Evolutionary conservation across 2,888 invertebrate genomes (phyloP), one percentile per base, ranked within the genome.

Genomic region (Synergus gifuensis): DNA sequence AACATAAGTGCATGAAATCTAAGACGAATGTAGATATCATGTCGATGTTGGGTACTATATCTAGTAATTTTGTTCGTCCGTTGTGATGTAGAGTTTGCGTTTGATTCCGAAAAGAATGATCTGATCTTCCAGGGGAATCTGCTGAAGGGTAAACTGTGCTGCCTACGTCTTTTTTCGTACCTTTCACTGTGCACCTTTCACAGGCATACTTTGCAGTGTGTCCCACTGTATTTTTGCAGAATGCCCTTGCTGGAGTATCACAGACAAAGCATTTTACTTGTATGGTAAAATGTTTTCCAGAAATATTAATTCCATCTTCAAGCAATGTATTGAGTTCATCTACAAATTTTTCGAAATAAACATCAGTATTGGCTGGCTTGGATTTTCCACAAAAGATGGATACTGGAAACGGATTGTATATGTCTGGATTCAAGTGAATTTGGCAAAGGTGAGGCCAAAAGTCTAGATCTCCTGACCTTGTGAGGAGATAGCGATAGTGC

Each of bases 391-490:
- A 40, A 12, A 40, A 64, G 9, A 60, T 60, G 1, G 60, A 60
- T 60, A 18, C 9, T 60, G 60, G 22, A 28, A 62, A 62, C 1
- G 63, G 36, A 8, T 40, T 5, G 36, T 64, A 40, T 1, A 64
- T 64, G 5, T 63, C 40, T 4, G 63, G 62, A 18, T 36, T 18
- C 18, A 18, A 58, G n/a, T 54, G 58, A 36, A 78, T 67, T 78
- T 67, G 54, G 14, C 69, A 78, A n/a, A 78, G 42, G 4, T 36
- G 22, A 9, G 78, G 54, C 67, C 78, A 78, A 44, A 77, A 42
- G 4, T 22, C 63, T 40, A 28, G 22, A 12, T 42, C 40, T 16
- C 78, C 64, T 14, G 58, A 78, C 49, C 54, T 44, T 14, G 40
- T 66, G 14, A 78, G n/a, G n/a, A n/a, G n/a, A n/a, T n/a, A n/a